Base-by-base conservation (phyloP, 2,888 invertebrate species). In the Perizoma flavofasciatum region DNA sequence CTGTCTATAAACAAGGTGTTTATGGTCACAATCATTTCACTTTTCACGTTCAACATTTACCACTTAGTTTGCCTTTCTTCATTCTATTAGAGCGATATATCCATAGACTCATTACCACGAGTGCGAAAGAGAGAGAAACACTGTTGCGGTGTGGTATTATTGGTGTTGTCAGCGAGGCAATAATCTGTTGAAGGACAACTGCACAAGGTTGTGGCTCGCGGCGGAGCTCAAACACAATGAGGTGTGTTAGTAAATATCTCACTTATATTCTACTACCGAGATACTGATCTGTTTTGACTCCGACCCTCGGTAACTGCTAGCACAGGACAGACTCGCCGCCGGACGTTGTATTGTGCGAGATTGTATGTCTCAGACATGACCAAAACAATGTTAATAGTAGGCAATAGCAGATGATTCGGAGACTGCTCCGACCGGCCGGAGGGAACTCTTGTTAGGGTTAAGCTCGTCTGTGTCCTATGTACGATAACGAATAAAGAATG, bases 161-260 rank as follows among this genome's bases (percentile, higher is more conserved):
- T 58, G 62, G 55, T 46, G 62, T 35, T 67, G 66, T 67, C 66
- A 59, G 59, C 56, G 41, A 59, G 59, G 53, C 55, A 39, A 61
- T 64, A 55, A 48, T 44, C 33, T 33, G 57, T 32, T 48, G 58
- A 58, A 33, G 9, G 58, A 49, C 58, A 52, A 43, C 58, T 53
- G 41, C 35, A 46, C 46, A n/a, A 41, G 4, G 41, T 22, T 47
- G 45, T 10, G 54, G 55, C 9, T 35, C 32, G 48, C 43, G 48
- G 44, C 11, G 37, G 32, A 35, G 4, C 39, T 22, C 51, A 44
- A 50, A 51, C 58, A 49, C 34, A 39, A 11, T 46, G 37, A 40
- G 51, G 45, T 54, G 40, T 46, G 59, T 55, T 57, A 59, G 54
- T 55, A 59, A 56, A 61, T 37, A 65, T 55, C 51, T n/a, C n/a